Evolutionary conservation across 2,797 vertebrate genomes (phyloP).

Genomic region (Enteromius treurensis): DNA sequence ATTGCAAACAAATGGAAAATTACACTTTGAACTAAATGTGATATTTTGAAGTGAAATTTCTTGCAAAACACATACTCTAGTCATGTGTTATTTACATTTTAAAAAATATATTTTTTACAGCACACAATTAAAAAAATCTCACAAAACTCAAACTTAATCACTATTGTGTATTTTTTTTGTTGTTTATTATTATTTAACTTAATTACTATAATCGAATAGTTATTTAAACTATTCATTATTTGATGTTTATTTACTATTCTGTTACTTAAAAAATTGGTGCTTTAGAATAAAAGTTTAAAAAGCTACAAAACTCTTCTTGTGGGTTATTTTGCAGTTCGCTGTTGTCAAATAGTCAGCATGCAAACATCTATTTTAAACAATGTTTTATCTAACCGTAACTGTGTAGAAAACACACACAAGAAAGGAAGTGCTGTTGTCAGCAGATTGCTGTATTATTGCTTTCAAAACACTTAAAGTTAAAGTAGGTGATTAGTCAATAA

Average conservation of each 20-base stretch:
- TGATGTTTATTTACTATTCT: background rate
- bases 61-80: background rate
- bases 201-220: background rate
- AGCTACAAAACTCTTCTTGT: background rate
- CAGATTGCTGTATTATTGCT: background rate
- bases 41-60: background rate
- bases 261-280: background rate
- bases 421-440: background rate
- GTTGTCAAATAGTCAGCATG: background rate
- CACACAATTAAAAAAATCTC: background rate
- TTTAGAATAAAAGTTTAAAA: background rate
- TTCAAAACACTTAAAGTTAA: slow-evolving; percentile 25
- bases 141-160: background rate
- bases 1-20: background rate
- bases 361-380: background rate
- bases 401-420: background rate
- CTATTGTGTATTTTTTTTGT: background rate
- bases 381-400: background rate
- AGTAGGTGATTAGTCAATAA: background rate
- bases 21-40: background rate
- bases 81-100: background rate
- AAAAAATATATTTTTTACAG: background rate
- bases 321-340: background rate
- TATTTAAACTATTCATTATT: background rate
- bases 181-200: background rate